Percentiles rank a stretch among this genome's conserved stretches.
Conservation (phyloP, 2,113 vertebrate genomes). For the Callocephalon fimbriatum region DNA sequence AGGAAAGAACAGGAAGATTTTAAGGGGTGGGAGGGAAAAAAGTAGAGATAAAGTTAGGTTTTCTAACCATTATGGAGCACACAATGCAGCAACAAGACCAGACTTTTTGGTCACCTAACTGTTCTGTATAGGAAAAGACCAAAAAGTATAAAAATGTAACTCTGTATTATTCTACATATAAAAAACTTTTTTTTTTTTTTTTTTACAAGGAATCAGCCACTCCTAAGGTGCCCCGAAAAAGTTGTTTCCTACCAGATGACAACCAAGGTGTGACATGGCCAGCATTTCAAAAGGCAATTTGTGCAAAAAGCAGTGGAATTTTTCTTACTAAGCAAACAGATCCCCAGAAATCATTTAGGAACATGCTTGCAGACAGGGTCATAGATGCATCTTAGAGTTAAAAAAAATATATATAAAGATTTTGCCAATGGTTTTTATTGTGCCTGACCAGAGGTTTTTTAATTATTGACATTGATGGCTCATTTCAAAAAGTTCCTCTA, state of each 20-base stretch:
- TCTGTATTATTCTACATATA: not conserved
- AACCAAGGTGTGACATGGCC: rapidly evolving
- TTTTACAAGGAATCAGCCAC: not conserved
- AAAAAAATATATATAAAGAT: not conserved
- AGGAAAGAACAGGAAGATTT: not conserved
- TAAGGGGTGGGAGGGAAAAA: not conserved
- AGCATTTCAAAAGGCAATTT: not conserved
- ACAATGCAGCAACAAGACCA: not conserved
- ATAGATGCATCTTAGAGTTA: not conserved
- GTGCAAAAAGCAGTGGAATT: not conserved
- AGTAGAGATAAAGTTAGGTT: not conserved
- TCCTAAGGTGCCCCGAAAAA: not conserved
- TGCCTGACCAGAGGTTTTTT: not conserved
- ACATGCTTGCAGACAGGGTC: not conserved
- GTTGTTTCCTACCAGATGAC: not conserved
- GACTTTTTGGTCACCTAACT: not conserved
- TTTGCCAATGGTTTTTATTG: not conserved
- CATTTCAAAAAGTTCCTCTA: slow-evolving; percentile 5
- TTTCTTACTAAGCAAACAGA: not conserved
- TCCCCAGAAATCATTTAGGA: not conserved
- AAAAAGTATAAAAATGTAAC: not conserved
- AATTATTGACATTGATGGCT: not conserved
- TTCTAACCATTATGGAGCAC: not conserved
- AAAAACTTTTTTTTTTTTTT: not conserved
- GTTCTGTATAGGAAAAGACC: not conserved